Evolutionary conservation across 2,113 vertebrate species (phyloP).

Genomic region (Phylloscopus trochiloides): DNA sequence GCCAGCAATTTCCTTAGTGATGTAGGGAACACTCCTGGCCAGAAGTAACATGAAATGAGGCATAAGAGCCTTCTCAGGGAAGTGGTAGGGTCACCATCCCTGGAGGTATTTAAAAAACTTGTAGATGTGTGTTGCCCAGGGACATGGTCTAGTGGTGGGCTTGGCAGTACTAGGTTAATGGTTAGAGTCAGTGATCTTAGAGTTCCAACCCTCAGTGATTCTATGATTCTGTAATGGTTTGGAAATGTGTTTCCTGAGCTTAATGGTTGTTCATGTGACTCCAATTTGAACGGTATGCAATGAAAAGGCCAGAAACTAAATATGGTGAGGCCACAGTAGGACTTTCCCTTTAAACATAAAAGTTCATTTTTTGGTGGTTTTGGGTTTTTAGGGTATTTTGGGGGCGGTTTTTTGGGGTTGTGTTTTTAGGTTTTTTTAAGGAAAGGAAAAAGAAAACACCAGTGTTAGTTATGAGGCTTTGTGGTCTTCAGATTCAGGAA

Average conservation of each 20-base stretch:
- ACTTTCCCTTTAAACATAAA: not conserved
- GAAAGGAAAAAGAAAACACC: not conserved
- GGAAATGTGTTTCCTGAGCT: not conserved
- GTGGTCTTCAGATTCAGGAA: not conserved
- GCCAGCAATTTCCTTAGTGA: not conserved
- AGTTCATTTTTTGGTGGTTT: not conserved
- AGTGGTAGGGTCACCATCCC: not conserved
- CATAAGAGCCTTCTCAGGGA: not conserved
- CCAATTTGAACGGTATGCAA: not conserved
- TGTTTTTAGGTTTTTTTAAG: not conserved
- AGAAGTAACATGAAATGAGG: not conserved
- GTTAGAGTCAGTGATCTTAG: not conserved
- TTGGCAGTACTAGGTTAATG: not conserved
- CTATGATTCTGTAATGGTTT: not conserved
- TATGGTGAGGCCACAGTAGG: not conserved
- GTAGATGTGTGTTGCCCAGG: fast-evolving
- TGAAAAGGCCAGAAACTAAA: not conserved
- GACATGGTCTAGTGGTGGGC: not conserved
- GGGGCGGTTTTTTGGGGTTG: not conserved
- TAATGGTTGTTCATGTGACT: not conserved
- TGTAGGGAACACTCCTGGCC: not conserved
- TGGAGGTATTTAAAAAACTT: not conserved
- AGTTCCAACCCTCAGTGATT: not conserved
- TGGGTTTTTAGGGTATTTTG: not conserved
- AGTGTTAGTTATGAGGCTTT: not conserved